Evolutionary conservation across 2,888 invertebrate genomes (phyloP).

Genomic region (Drosophila prostipennis): DNA sequence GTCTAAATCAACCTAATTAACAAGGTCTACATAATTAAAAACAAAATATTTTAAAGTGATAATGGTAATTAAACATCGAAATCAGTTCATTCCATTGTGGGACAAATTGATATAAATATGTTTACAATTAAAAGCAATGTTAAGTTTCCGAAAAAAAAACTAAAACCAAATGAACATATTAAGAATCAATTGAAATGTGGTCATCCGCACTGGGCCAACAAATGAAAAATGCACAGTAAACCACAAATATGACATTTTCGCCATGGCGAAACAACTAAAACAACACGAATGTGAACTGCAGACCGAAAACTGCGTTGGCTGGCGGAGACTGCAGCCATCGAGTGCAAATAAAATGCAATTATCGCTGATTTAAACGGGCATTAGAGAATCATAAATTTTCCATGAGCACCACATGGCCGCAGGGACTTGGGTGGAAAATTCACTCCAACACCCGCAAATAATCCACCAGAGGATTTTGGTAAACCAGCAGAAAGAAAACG

Average conservation of each 20-base stretch:
- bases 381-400: constrained; percentile 51
- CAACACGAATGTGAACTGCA: background rate
- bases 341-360: constrained; percentile 56
- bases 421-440: constrained; percentile 5
- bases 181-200: constrained; percentile 73
- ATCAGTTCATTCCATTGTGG: constrained; percentile 1
- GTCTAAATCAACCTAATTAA: constrained; percentile 45
- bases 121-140: background rate
- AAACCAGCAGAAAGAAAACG: constrained; percentile 39
- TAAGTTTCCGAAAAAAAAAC: constrained; percentile 2
- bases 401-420: constrained; percentile 28
- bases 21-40: constrained; percentile 7
- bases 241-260: constrained; percentile 43
- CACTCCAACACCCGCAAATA: constrained; percentile 21
- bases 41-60: constrained; percentile 26
- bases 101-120: constrained; percentile 1
- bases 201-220: constrained; percentile 27
- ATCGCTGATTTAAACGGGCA: constrained; percentile 54
- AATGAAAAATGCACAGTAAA: constrained; percentile 33
- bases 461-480: constrained; percentile 53
- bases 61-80: constrained; percentile 13
- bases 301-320: constrained; percentile 13
- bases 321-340: constrained; percentile 21
- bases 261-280: constrained; percentile 15
- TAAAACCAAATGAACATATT: constrained; percentile 35